Evolutionary conservation across 2,888 invertebrate species (phyloP).

Genomic region (Dicyrtomina minuta): DNA sequence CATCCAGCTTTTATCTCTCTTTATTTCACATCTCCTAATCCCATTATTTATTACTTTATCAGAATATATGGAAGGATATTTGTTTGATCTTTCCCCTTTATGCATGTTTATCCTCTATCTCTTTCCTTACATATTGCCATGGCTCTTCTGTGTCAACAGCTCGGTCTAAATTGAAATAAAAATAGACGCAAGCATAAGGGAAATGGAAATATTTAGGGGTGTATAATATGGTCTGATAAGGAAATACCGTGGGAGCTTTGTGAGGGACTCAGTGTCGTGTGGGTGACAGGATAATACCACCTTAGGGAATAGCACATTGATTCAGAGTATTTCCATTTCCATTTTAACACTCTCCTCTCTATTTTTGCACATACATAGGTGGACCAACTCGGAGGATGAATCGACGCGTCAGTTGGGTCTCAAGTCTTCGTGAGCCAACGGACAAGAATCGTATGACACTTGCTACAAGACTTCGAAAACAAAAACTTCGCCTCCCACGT

Average conservation of each 20-base stretch:
- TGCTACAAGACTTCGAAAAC: slow-evolving; percentile 47
- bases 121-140: background rate
- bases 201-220: too few relatives aligned
- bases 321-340: too few relatives aligned
- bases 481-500: slow-evolving; percentile 53
- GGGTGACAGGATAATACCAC: too few relatives aligned
- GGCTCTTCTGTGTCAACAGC: background rate
- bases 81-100: background rate
- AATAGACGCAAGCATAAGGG: too few relatives aligned
- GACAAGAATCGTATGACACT: slow-evolving; percentile 52
- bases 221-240: too few relatives aligned
- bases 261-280: too few relatives aligned
- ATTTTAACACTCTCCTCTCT: background rate
- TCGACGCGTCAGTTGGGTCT: slow-evolving; percentile 55
- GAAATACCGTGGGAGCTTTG: too few relatives aligned
- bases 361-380: slow-evolving; percentile 3
- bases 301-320: too few relatives aligned
- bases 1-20: background rate
- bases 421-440: slow-evolving; percentile 51
- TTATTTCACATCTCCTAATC: background rate
- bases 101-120: background rate
- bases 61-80: background rate
- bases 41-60: background rate
- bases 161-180: too few relatives aligned
- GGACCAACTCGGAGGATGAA: slow-evolving; percentile 53